Conservation (phyloP, 1,140 invertebrate species). For the Saxidomus purpurata region DNA sequence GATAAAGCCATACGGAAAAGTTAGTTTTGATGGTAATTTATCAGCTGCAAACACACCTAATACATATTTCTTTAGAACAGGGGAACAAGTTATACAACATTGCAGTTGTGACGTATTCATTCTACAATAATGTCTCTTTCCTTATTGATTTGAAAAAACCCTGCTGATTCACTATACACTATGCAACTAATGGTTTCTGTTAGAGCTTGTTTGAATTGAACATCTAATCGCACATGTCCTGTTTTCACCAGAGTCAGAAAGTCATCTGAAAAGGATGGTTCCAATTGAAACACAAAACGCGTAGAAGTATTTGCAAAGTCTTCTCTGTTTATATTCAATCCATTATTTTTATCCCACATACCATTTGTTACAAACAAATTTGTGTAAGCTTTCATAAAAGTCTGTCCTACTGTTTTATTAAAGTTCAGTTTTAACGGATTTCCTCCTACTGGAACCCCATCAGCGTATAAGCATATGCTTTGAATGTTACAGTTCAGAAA, state of each 20-base stretch:
- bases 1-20: conserved; percentile 46
- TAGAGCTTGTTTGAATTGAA: conserved; percentile 50
- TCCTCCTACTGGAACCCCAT: conserved; percentile 44
- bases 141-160: conserved; percentile 51
- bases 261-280: conserved; percentile 40
- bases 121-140: conserved; percentile 63
- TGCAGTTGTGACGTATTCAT: conserved; percentile 52
- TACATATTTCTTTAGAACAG: not conserved
- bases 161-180: conserved; percentile 47
- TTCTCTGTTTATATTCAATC: conserved; percentile 49
- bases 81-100: conserved; percentile 53
- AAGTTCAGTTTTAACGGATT: conserved; percentile 61
- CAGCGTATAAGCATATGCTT: conserved; percentile 53
- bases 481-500: conserved; percentile 46
- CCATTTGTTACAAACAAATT: conserved; percentile 45
- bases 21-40: conserved; percentile 11
- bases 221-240: conserved; percentile 51
- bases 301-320: conserved; percentile 55
- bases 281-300: conserved; percentile 51
- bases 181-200: conserved; percentile 52
- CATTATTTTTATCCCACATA: conserved; percentile 39
- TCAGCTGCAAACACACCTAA: conserved; percentile 57
- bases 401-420: conserved; percentile 48
- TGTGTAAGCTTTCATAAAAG: conserved; percentile 52
- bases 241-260: conserved; percentile 48